Evolutionary conservation across 2,888 invertebrate species (phyloP).

Genomic region (Galerucella calmariensis): DNA sequence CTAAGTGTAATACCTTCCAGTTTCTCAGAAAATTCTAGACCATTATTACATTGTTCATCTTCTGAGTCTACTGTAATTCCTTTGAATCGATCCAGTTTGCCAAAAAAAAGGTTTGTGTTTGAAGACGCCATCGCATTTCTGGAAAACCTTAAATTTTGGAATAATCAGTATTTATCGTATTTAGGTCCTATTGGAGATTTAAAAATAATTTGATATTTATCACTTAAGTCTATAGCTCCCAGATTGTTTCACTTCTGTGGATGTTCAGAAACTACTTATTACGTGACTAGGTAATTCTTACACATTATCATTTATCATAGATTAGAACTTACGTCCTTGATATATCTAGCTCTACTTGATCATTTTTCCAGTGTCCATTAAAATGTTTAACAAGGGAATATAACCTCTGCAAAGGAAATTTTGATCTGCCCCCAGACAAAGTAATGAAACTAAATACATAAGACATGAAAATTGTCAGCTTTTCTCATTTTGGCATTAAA

Average conservation of each 20-base stretch:
- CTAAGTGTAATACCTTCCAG: constrained; percentile 68
- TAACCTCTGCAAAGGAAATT: constrained; percentile 9
- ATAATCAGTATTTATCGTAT: not conserved
- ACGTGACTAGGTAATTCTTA: no score
- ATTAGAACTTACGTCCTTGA: constrained; percentile 19
- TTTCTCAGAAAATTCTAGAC: constrained; percentile 66
- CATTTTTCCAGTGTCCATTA: constrained; percentile 7
- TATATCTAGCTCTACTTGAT: constrained; percentile 4
- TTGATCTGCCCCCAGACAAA: constrained; percentile 8
- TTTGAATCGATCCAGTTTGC: constrained; percentile 73
- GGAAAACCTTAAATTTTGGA: not conserved
- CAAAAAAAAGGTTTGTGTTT: constrained; percentile 61
- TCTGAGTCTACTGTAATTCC: constrained; percentile 79
- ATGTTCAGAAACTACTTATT: no score
- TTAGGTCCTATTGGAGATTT: no score
- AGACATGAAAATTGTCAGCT: constrained; percentile 13
- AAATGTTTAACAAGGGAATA: constrained; percentile 8
- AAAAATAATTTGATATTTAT: no score
- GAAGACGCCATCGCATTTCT: constrained; percentile 1
- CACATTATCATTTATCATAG: not conserved
- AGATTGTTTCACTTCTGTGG: no score
- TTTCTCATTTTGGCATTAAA: constrained; percentile 3
- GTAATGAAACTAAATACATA: constrained; percentile 7
- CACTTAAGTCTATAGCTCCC: no score
- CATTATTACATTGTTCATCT: constrained; percentile 68